Conservation (phyloP, 2,113 vertebrate species). For the Pycnonotus jocosus region DNA sequence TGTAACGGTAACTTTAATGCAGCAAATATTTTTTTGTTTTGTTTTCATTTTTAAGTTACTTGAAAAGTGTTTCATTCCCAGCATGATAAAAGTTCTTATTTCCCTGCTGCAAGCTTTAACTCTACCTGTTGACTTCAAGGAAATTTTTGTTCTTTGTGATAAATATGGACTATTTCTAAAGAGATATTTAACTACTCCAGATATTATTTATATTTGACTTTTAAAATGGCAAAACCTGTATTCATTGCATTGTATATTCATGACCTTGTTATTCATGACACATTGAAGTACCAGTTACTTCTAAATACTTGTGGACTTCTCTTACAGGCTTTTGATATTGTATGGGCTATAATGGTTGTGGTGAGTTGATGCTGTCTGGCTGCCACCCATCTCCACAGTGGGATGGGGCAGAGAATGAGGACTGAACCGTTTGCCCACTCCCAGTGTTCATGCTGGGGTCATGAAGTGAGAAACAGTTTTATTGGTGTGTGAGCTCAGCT, state of each 20-base stretch:
- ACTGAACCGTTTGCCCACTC: background rate
- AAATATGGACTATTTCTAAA: background rate
- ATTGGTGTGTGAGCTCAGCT: background rate
- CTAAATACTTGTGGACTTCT: background rate
- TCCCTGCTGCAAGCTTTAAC: background rate
- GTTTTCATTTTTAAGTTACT: background rate
- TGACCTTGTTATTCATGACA: background rate
- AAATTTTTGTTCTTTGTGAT: background rate
- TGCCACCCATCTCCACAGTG: too few species aligned
- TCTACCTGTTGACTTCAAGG: background rate
- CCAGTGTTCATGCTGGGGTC: background rate
- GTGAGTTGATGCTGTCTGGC: background rate
- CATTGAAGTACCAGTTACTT: background rate
- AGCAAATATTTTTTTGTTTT: background rate
- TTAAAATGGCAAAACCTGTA: background rate
- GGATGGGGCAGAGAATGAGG: background rate
- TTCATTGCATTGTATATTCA: background rate
- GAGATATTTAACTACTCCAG: background rate
- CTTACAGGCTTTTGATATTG: background rate
- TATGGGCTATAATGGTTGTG: background rate
- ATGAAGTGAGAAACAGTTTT: background rate
- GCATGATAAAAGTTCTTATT: background rate
- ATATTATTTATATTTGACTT: background rate
- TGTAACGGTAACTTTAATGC: background rate
- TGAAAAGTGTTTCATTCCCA: background rate